Percentiles rank a stretch among this genome's conserved stretches.
Conservation (phyloP, 1,140 invertebrate species). For the Drosophila bocqueti region DNA sequence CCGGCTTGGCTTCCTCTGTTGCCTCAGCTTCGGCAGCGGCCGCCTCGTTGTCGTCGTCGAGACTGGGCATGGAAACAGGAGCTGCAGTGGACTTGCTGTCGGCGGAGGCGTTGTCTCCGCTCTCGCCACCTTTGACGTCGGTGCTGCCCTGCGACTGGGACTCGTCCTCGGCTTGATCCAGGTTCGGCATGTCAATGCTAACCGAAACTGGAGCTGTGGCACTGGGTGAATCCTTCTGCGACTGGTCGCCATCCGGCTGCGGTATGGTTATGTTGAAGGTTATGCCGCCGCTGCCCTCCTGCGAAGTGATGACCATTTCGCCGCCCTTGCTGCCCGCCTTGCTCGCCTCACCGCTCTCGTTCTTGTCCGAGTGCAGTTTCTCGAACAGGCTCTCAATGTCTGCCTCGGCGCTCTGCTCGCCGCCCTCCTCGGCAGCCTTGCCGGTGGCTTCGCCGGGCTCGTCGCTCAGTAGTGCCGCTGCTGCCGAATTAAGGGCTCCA, state of each 20-base stretch:
- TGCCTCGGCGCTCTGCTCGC: constrained; percentile 69
- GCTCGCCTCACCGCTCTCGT: constrained; percentile 53
- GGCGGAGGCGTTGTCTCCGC: constrained; percentile 26
- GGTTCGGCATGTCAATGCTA: constrained; percentile 82
- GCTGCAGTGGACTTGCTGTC: constrained; percentile 61
- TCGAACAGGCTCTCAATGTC: constrained; percentile 85
- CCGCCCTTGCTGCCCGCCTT: constrained; percentile 46
- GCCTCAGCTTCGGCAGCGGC: constrained; percentile 44
- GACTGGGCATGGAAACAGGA: constrained; percentile 84
- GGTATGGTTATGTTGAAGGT: constrained; percentile 85
- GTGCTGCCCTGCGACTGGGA: constrained; percentile 65
- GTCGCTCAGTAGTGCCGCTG: constrained; percentile 75
- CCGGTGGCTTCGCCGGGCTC: constrained; percentile 51
- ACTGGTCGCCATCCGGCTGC: constrained; percentile 70
- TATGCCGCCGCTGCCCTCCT: constrained; percentile 81
- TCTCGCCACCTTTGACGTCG: constrained; percentile 41
- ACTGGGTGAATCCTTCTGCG: constrained; percentile 65
- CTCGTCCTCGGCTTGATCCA: constrained; percentile 81
- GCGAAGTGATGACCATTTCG: constrained; percentile 83
- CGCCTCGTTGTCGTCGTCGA: constrained; percentile 82
- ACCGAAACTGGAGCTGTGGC: constrained; percentile 75
- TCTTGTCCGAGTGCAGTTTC: constrained; percentile 84
- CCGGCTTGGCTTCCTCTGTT: constrained; percentile 48
- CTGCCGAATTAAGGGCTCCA: constrained; percentile 62
- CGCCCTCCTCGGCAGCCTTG: constrained; percentile 41